Evolutionary conservation across 2,888 invertebrate species (phyloP), one percentile per base, ranked within the genome.

Genomic region (Clunio marinus): DNA sequence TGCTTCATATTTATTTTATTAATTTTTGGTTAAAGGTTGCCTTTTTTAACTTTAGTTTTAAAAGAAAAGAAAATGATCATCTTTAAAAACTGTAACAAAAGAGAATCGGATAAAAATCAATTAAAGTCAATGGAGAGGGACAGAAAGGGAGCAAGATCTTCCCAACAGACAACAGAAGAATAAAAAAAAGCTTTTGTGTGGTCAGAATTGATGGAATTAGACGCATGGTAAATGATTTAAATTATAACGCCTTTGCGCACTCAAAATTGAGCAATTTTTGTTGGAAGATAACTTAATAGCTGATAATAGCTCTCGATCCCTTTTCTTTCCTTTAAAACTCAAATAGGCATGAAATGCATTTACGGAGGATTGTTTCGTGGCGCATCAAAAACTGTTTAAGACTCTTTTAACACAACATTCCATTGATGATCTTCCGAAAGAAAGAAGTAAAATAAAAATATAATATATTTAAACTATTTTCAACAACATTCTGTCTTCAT

Each of bases 181-280:
- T n/a, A 8, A 25, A 57, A 22, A 57, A 59, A 45, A 24, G 46
- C 46, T 66, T 45, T 35, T 66, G 66, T 66, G 66, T 66, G 66
- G 66, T 66, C 66, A 66, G 46, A 46, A 66, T 66, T 66, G 66
- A 66, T 66, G 35, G 66, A 66, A 66, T 66, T 66, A 66, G 66
- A 28, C 28, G 27, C 25, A 25, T 46, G 63, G 41, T 65, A 65
- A 65, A 65, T 65, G 63, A 65, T 65, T 65, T 65, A 65, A 65
- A 65, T 66, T 66, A 66, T 66, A 66, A 66, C 66, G 66, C 66
- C 66, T 66, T 66, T 66, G 51, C 66, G 66, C 51, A 66, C 51
- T 66, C n/a, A 66, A 66, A 66, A 66, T 66, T 66, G 66, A 66
- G 66, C 66, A 66, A 66, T 66, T 66, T 66, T 22, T n/a, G n/a